These are phyloP conservation scores for Neogobius melanostomus DNA, from an alignment of 2,113 vertebrate genomes.

Conservation along the genomic window DNA sequence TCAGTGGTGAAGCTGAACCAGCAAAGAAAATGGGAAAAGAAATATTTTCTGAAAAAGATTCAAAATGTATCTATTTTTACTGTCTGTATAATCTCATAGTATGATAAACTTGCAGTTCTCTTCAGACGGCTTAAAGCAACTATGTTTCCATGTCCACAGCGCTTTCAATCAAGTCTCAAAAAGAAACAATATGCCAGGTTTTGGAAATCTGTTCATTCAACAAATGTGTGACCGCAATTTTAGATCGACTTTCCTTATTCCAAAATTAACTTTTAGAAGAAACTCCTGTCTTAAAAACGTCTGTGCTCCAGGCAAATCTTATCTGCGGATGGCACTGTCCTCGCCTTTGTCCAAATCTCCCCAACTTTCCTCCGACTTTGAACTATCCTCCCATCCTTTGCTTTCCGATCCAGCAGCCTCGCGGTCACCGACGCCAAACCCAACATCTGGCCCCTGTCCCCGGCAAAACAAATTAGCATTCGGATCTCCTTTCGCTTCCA, in stretches of 20 bases:
- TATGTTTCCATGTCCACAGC: neutral
- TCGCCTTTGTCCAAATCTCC: slow-evolving; percentile 31
- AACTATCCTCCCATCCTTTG: slow-evolving; percentile 37
- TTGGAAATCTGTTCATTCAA: neutral
- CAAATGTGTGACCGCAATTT: slow-evolving; percentile 1
- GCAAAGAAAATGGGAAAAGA: too few relatives aligned
- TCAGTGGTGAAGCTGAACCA: too few relatives aligned
- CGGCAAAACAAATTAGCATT: slow-evolving; percentile 61
- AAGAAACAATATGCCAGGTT: neutral
- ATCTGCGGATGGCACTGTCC: slow-evolving; percentile 1
- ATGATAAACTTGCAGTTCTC: too few relatives aligned
- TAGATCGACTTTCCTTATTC: neutral
- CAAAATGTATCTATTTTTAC: too few relatives aligned
- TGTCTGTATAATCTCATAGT: too few relatives aligned
- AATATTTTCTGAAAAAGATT: too few relatives aligned
- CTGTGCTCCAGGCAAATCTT: slow-evolving; percentile 6
- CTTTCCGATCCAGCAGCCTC: slow-evolving; percentile 51
- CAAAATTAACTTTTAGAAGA: neutral
- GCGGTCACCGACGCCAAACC: slow-evolving; percentile 51
- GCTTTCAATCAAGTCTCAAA: neutral
- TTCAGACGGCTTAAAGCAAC: neutral
- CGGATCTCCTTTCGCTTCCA: slow-evolving; percentile 21
- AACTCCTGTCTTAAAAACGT: neutral
- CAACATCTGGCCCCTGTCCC: slow-evolving; percentile 51
- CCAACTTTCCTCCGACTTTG: slow-evolving; percentile 57